A percentile compares a stretch with the other conserved stretches of the same genome.
These are phyloP conservation scores for Ips nitidus DNA, from an alignment of 1,140 invertebrate species.

Conservation along the genomic window DNA sequence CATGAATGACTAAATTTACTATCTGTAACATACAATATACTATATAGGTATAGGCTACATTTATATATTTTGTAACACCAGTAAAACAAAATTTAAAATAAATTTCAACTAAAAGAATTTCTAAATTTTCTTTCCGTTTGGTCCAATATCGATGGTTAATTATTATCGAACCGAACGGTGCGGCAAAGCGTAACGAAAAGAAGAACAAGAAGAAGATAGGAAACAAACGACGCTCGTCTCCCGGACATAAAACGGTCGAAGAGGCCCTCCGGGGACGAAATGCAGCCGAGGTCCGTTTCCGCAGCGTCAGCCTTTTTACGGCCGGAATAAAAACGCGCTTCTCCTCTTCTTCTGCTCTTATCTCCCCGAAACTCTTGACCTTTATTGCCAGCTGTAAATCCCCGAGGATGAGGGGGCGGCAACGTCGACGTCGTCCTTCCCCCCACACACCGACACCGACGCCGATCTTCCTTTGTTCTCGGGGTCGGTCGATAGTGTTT, in stretches of 20 bases:
- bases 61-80: too few relatives aligned
- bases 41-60: too few relatives aligned
- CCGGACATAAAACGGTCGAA: constrained; percentile 1
- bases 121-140: too few relatives aligned
- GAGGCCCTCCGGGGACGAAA: not conserved
- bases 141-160: too few relatives aligned
- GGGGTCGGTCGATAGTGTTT: constrained; percentile 35
- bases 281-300: constrained; percentile 13
- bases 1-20: too few relatives aligned
- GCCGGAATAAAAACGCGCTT: constrained; percentile 11
- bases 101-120: too few relatives aligned
- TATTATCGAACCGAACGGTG: too few relatives aligned
- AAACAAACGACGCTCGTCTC: not conserved
- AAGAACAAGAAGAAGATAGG: constrained; percentile 1
- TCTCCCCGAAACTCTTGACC: constrained; percentile 26
- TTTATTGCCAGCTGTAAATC: constrained; percentile 35
- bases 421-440: not conserved
- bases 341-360: constrained; percentile 6
- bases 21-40: too few relatives aligned
- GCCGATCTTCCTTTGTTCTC: constrained; percentile 37
- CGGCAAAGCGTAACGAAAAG: not conserved
- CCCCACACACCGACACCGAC: constrained; percentile 13
- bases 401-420: constrained; percentile 16
- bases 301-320: constrained; percentile 25
- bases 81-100: too few relatives aligned